Conservation (phyloP, 2,888 invertebrate species). For the Muscina levida region DNA sequence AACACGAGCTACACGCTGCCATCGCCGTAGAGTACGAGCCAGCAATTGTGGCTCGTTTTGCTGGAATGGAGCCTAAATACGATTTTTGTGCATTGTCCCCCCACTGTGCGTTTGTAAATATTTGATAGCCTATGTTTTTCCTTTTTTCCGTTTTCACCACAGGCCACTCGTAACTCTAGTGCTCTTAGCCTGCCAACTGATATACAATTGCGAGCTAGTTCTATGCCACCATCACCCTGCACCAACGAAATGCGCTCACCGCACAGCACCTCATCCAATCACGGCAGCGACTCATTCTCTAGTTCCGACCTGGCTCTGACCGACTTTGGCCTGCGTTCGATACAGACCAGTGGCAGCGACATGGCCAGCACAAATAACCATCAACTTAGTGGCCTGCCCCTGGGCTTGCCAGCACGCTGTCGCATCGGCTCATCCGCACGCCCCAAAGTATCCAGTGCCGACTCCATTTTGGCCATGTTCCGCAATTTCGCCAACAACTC, state of each 20-base stretch:
- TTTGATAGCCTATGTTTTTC: slow-evolving; percentile 1
- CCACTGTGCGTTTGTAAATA: slow-evolving; percentile 11
- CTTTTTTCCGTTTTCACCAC: slow-evolving; percentile 25
- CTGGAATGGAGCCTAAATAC: slow-evolving; percentile 2
- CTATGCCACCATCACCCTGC: slow-evolving; percentile 84
- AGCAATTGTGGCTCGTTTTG: slow-evolving; percentile 6
- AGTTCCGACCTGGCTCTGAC: slow-evolving; percentile 86
- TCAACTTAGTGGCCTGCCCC: slow-evolving; percentile 57
- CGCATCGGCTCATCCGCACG: slow-evolving; percentile 72
- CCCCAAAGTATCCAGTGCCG: slow-evolving; percentile 87
- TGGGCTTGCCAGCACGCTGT: slow-evolving; percentile 53
- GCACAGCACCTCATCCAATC: slow-evolving; percentile 87
- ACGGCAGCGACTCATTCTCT: slow-evolving; percentile 89
- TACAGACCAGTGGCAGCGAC: slow-evolving; percentile 67
- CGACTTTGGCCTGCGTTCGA: slow-evolving; percentile 80
- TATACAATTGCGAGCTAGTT: slow-evolving; percentile 78
- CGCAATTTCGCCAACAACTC: slow-evolving; percentile 82
- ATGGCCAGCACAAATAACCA: slow-evolving; percentile 74
- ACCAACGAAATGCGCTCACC: slow-evolving; percentile 83
- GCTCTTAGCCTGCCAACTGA: slow-evolving; percentile 76
- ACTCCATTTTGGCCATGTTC: slow-evolving; percentile 90
- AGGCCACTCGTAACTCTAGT: slow-evolving; percentile 75
- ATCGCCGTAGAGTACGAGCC: neutral
- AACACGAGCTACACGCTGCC: neutral
- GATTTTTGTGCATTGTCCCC: neutral